phyloP scores from a whole-genome alignment of 2,113 vertebrate species.

The Etia nguti region DNA sequence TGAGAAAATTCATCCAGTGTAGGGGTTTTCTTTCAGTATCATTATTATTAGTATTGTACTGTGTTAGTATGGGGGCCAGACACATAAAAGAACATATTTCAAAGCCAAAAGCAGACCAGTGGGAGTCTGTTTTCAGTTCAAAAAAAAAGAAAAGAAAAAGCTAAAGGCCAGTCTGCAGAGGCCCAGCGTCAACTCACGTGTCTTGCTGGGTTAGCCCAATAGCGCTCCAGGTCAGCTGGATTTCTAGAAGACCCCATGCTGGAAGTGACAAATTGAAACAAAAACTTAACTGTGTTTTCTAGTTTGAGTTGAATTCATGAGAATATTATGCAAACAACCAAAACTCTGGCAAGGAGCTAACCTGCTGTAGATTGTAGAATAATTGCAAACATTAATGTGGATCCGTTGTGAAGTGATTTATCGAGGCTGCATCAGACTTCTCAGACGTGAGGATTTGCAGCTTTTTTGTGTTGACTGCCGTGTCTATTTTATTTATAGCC shows the following conservation, averaged over 20 bases:
- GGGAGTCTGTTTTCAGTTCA: constrained; percentile 42
- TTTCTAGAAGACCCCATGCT: constrained; percentile 17
- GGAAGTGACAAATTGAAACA: constrained; percentile 5
- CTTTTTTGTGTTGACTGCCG: not conserved
- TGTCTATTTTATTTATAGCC: not conserved
- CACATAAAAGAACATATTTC: constrained; percentile 54
- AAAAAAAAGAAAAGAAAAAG: constrained; percentile 24
- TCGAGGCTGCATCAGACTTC: not conserved
- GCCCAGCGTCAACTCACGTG: constrained; percentile 1
- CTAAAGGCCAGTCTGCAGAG: constrained; percentile 39
- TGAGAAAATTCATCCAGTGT: constrained; percentile 42
- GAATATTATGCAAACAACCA: not conserved
- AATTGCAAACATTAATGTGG: not conserved
- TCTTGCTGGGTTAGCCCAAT: constrained; percentile 54
- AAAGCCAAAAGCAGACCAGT: constrained; percentile 48
- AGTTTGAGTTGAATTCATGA: not conserved
- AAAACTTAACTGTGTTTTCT: not conserved
- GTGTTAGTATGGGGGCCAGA: constrained; percentile 7
- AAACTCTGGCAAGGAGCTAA: not conserved
- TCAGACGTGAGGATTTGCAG: not conserved
- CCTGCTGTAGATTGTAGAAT: not conserved
- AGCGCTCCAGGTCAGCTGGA: constrained; percentile 32
- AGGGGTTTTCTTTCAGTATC: constrained; percentile 33
- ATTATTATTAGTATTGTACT: constrained; percentile 48
- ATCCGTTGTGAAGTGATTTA: not conserved